Evolutionary conservation across 1,140 invertebrate species (phyloP).

Genomic region (Nasonia longicornis): DNA sequence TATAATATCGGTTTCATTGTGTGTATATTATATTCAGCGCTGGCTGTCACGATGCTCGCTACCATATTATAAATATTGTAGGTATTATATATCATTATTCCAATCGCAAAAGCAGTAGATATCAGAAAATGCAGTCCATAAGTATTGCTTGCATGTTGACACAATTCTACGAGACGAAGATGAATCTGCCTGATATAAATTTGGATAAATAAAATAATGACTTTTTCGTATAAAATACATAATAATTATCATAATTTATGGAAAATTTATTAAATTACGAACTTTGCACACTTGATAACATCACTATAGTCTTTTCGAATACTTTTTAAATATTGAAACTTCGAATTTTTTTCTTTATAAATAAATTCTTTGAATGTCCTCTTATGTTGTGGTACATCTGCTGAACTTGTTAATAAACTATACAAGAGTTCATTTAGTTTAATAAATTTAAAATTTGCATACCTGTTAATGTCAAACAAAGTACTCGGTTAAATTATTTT

Average conservation of each 20-base stretch:
- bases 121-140: neutral
- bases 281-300: slow-evolving; percentile 11
- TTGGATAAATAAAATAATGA: neutral
- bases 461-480: neutral
- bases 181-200: slow-evolving; percentile 9
- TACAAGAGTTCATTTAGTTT: slow-evolving; percentile 11
- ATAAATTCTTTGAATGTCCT: neutral
- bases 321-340: neutral
- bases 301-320: slow-evolving; percentile 10
- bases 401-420: neutral
- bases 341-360: neutral
- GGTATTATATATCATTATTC: neutral
- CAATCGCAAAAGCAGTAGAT: neutral
- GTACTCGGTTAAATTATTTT: neutral
- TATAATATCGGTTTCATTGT: neutral
- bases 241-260: slow-evolving; percentile 10
- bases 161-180: neutral
- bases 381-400: slow-evolving; percentile 1
- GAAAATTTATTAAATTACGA: neutral
- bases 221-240: neutral
- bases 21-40: neutral
- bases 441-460: neutral
- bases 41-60: neutral
- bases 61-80: neutral
- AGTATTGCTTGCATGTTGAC: neutral